Evolutionary conservation across 2,113 vertebrate genomes (phyloP).

Genomic region (Protobothrops flavoviridis): DNA sequence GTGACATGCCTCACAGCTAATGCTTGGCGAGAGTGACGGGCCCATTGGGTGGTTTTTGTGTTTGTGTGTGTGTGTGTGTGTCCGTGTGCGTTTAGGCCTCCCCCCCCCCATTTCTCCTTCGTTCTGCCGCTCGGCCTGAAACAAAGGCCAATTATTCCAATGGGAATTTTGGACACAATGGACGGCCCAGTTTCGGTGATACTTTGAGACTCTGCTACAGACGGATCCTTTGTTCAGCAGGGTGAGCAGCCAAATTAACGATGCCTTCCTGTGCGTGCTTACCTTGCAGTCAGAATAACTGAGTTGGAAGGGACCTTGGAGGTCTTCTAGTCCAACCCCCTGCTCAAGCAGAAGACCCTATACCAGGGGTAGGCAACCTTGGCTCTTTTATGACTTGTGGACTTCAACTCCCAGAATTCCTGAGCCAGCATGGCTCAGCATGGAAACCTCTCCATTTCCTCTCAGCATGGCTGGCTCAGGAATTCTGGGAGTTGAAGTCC

Average conservation of each 20-base stretch:
- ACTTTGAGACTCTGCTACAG: slow-evolving; percentile 82
- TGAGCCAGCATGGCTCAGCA: no score
- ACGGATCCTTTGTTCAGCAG: slow-evolving; percentile 71
- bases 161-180: slow-evolving; percentile 78
- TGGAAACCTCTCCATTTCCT: no score
- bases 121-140: slow-evolving; percentile 69
- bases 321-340: neutral
- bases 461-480: no score
- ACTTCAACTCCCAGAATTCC: no score
- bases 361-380: no score
- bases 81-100: accelerated
- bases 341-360: neutral
- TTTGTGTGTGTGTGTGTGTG: neutral
- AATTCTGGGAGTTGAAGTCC: no score
- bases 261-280: neutral
- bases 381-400: no score
- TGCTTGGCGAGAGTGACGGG: slow-evolving; percentile 67
- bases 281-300: neutral
- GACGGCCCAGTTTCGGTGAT: slow-evolving; percentile 72
- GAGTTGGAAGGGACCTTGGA: neutral
- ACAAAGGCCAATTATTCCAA: slow-evolving; percentile 90
- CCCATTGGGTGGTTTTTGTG: neutral
- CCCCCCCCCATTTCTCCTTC: neutral
- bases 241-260: slow-evolving; percentile 61
- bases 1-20: slow-evolving; percentile 80